Conservation (phyloP, 1,140 invertebrate species). For the Drosophila burlai region DNA sequence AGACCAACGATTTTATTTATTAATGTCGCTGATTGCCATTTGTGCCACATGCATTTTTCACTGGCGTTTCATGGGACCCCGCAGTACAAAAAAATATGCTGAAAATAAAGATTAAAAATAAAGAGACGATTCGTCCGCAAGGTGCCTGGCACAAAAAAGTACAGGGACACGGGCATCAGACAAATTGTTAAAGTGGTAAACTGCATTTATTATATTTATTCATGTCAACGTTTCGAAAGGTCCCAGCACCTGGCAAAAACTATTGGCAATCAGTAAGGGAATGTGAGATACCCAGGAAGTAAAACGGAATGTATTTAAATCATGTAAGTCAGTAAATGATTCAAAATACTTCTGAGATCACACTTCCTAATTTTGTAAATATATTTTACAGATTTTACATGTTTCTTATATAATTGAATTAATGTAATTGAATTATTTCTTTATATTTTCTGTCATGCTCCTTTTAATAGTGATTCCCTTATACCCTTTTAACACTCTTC, state of each 20-base stretch:
- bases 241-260: constrained; percentile 8
- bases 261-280: not conserved
- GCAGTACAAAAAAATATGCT: constrained; percentile 2
- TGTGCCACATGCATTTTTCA: constrained; percentile 57
- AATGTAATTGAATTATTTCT: not conserved
- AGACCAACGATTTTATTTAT: constrained; percentile 70
- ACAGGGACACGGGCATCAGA: constrained; percentile 22
- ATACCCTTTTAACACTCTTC: not conserved
- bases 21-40: constrained; percentile 68
- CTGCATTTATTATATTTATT: constrained; percentile 67
- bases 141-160: constrained; percentile 28
- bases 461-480: not conserved
- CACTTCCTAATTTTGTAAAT: not conserved
- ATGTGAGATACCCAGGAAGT: not conserved
- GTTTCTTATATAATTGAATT: not conserved
- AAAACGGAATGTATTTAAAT: not conserved
- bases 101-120: constrained; percentile 20
- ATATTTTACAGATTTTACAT: not conserved
- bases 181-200: constrained; percentile 70
- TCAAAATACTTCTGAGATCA: not conserved
- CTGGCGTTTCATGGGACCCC: constrained; percentile 7
- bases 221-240: constrained; percentile 50
- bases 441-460: not conserved
- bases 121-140: constrained; percentile 1
- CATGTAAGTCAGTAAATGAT: not conserved